These are phyloP conservation scores for Apeltes quadracus DNA, from an alignment of 2,113 vertebrate genomes.

Conservation along the genomic window DNA sequence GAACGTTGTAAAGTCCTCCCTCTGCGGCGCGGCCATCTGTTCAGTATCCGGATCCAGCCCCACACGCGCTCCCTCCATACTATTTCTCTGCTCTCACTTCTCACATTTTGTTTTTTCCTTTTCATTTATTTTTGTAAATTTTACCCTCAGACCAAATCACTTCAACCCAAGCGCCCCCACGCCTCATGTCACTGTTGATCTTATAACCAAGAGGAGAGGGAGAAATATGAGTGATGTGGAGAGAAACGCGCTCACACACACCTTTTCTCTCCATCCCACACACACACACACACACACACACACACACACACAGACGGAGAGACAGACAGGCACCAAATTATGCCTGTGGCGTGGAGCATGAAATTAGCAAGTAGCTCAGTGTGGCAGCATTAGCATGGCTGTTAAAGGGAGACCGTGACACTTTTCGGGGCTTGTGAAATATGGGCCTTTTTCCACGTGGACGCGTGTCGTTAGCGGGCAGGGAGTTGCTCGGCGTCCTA, in stretches of 20 bases:
- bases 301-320: slow-evolving; percentile 21
- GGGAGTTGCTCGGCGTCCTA: slow-evolving; percentile 27
- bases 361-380: slow-evolving; percentile 78
- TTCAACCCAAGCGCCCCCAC: too few species aligned
- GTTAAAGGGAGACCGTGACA: slow-evolving; percentile 71
- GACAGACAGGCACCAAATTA: slow-evolving; percentile 61
- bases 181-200: slow-evolving; percentile 34
- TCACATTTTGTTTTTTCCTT: not conserved
- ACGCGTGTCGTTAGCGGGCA: slow-evolving; percentile 26
- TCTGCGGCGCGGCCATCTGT: slow-evolving; percentile 74
- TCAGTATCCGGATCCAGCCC: slow-evolving; percentile 54
- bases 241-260: slow-evolving; percentile 23
- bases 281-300: slow-evolving; percentile 23
- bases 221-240: slow-evolving; percentile 41
- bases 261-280: slow-evolving; percentile 14
- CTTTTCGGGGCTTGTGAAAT: slow-evolving; percentile 56
- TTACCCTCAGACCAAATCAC: not conserved
- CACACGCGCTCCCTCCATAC: slow-evolving; percentile 36
- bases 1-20: slow-evolving; percentile 69
- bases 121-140: not conserved
- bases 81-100: slow-evolving; percentile 5
- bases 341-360: slow-evolving; percentile 75
- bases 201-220: slow-evolving; percentile 11
- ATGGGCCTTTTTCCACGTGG: slow-evolving; percentile 41
- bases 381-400: slow-evolving; percentile 74